A percentile compares a stretch with the other conserved stretches of the same genome.
phyloP scores from a whole-genome alignment of 2,113 vertebrate species.

The Mugil cephalus region DNA sequence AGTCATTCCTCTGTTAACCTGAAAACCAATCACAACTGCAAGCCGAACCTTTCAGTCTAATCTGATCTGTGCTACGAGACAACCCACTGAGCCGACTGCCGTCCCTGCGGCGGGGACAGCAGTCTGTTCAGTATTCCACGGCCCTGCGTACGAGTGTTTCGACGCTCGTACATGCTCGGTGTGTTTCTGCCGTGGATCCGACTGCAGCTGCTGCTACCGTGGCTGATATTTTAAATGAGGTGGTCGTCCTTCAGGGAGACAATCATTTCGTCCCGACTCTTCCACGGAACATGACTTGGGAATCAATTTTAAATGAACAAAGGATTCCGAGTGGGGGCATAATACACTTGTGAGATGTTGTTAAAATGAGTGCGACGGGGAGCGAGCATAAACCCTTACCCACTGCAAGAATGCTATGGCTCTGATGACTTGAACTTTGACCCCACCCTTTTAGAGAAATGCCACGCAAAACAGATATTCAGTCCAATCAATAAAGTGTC shows the following conservation, averaged over 20 bases:
- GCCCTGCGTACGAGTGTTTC: constrained; percentile 8
- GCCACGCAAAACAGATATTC: not conserved
- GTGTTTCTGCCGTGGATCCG: constrained; percentile 23
- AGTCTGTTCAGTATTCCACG: not conserved
- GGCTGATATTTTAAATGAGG: constrained; percentile 22
- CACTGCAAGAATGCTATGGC: not conserved
- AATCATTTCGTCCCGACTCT: not conserved
- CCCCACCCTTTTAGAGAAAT: not conserved
- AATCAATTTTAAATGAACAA: not conserved
- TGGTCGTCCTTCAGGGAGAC: constrained; percentile 33
- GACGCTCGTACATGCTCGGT: constrained; percentile 29
- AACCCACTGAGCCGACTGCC: constrained; percentile 38
- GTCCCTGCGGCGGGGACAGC: constrained; percentile 19
- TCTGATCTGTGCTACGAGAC: constrained; percentile 25
- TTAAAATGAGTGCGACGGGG: too few relatives aligned
- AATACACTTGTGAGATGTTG: too few relatives aligned
- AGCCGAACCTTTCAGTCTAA: constrained; percentile 9
- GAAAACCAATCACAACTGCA: not conserved
- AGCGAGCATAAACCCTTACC: not conserved
- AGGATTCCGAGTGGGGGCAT: not conserved
- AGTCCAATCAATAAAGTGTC: constrained; percentile 5
- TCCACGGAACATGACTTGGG: not conserved
- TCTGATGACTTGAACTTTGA: constrained; percentile 19
- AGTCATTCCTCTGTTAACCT: not conserved
- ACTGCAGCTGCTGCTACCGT: not conserved